Evolutionary conservation across 1,140 invertebrate genomes (phyloP).

Genomic region (Panagrolaimus sp.): DNA sequence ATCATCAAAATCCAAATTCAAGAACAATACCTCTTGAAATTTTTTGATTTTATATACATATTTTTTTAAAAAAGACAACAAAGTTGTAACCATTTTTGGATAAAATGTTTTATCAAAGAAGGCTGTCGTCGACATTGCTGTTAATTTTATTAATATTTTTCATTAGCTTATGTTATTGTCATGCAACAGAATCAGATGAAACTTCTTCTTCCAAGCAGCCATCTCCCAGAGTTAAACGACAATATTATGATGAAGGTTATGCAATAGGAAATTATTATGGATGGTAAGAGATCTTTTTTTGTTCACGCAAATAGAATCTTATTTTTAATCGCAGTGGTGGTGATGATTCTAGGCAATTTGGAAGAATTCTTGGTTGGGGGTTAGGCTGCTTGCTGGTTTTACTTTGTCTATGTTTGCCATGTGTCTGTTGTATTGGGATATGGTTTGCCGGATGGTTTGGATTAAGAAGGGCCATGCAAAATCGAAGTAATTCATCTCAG

Average conservation of each 20-base stretch:
- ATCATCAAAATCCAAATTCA: too few species aligned
- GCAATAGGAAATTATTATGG: constrained; percentile 42
- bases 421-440: constrained; percentile 43
- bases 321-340: neutral
- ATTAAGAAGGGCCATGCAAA: constrained; percentile 18
- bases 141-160: too few species aligned
- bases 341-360: constrained; percentile 36
- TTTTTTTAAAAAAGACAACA: too few species aligned
- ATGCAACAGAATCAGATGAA: too few species aligned
- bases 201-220: too few species aligned
- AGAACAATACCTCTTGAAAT: too few species aligned
- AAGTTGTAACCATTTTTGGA: too few species aligned
- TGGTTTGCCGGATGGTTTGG: constrained; percentile 46
- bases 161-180: too few species aligned
- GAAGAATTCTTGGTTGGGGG: constrained; percentile 38
- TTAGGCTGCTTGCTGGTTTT: constrained; percentile 39
- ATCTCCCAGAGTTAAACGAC: constrained; percentile 24
- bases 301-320: neutral
- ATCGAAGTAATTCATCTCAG: constrained; percentile 10
- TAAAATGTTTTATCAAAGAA: too few species aligned
- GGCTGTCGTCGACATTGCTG: too few species aligned
- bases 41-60: too few species aligned
- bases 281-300: constrained; percentile 24
- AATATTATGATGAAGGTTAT: constrained; percentile 42
- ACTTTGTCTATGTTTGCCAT: constrained; percentile 36